phyloP scores from a whole-genome alignment of 1,140 invertebrate genomes.

The Leptinotarsa defecta region DNA sequence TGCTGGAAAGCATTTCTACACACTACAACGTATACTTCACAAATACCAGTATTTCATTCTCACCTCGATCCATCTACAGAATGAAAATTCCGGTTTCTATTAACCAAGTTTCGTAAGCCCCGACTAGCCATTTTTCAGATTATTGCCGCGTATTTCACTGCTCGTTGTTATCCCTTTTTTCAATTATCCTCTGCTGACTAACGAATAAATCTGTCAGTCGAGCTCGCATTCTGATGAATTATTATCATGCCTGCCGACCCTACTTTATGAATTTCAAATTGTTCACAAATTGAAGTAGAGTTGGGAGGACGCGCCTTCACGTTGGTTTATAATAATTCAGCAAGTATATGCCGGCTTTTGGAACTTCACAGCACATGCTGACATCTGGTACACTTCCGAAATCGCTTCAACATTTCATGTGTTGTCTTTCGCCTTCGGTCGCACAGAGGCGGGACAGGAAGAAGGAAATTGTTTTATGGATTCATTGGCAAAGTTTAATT shows the following conservation, averaged over 20 bases:
- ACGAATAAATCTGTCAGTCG: constrained; percentile 4
- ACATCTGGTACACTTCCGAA: background rate
- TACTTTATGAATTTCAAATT: constrained; percentile 1
- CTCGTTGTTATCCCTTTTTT: constrained; percentile 1
- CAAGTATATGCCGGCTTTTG: background rate
- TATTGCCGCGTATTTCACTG: background rate
- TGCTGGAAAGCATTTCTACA: too few species aligned
- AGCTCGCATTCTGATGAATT: background rate
- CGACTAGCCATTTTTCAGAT: background rate
- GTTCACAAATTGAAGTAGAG: background rate
- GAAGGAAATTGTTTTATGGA: background rate
- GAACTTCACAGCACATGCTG: background rate
- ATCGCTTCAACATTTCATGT: background rate
- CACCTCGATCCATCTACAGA: background rate
- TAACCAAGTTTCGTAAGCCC: background rate
- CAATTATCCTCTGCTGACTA: constrained; percentile 3
- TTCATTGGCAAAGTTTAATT: too few species aligned
- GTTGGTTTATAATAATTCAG: constrained; percentile 2
- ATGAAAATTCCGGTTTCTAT: background rate
- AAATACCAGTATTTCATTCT: background rate
- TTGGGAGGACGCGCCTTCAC: background rate
- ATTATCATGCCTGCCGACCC: background rate
- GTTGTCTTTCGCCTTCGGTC: background rate
- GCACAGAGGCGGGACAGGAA: background rate
- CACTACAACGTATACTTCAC: too few species aligned